phyloP scores from a whole-genome alignment of 2,888 invertebrate genomes.

The Drosophila cognata region DNA sequence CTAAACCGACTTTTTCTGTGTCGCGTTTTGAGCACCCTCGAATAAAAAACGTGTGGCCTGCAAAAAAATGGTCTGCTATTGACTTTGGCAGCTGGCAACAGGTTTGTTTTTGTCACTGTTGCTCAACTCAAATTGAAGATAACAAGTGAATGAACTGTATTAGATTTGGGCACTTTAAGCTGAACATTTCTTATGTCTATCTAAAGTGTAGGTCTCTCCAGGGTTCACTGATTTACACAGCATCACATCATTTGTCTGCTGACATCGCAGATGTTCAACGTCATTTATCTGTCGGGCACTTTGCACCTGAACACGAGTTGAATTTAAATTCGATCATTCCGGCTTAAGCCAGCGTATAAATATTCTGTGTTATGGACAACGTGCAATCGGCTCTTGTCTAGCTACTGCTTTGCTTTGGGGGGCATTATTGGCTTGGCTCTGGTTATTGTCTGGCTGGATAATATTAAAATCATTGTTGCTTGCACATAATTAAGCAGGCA shows the following conservation, averaged over 20 bases:
- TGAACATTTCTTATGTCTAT: neutral
- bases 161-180: constrained; percentile 12
- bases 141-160: constrained; percentile 34
- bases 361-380: constrained; percentile 6
- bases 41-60: constrained; percentile 1
- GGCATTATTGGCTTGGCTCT: constrained; percentile 36
- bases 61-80: constrained; percentile 30
- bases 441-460: constrained; percentile 62
- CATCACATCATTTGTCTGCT: constrained; percentile 68
- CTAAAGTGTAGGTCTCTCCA: constrained; percentile 12
- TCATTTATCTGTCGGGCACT: constrained; percentile 19
- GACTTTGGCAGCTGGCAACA: constrained; percentile 41
- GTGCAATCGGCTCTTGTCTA: constrained; percentile 15
- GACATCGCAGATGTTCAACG: constrained; percentile 48
- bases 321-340: constrained; percentile 34
- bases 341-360: constrained; percentile 12
- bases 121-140: constrained; percentile 8
- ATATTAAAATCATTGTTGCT: constrained; percentile 81
- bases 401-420: neutral
- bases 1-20: constrained; percentile 11
- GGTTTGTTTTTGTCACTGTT: constrained; percentile 20
- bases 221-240: constrained; percentile 52
- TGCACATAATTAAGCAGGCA: constrained; percentile 78
- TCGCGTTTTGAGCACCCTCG: constrained; percentile 9
- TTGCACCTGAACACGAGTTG: constrained; percentile 21